phyloP scores from a whole-genome alignment of 2,797 vertebrate genomes.

The Fistularia commersonii region DNA sequence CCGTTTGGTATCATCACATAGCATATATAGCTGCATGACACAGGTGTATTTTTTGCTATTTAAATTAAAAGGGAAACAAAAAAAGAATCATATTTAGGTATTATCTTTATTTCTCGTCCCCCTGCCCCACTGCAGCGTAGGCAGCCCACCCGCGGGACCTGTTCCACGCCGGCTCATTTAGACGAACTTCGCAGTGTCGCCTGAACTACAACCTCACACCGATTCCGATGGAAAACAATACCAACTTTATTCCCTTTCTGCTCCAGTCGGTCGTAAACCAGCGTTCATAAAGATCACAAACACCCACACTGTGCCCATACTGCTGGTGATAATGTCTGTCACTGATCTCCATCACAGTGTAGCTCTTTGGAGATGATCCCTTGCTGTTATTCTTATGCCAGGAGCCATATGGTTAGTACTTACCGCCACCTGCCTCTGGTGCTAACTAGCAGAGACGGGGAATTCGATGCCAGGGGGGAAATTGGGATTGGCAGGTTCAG shows the following conservation, averaged over 20 bases:
- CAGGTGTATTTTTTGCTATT: too few species aligned
- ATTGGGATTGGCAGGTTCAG: slow-evolving; percentile 36
- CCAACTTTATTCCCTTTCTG: slow-evolving; percentile 12
- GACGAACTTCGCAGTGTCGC: slow-evolving; percentile 14
- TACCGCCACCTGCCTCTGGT: slow-evolving; percentile 69
- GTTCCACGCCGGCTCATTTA: slow-evolving; percentile 36
- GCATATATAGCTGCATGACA: too few species aligned
- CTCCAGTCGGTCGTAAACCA: slow-evolving; percentile 29
- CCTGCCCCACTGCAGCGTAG: too few species aligned
- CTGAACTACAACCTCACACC: slow-evolving; percentile 10
- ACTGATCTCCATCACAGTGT: slow-evolving; percentile 65
- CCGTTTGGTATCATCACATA: too few species aligned
- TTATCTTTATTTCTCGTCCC: too few species aligned
- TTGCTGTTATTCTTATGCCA: slow-evolving; percentile 57
- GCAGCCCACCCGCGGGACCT: background rate
- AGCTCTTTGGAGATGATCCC: slow-evolving; percentile 58
- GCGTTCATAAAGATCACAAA: slow-evolving; percentile 41
- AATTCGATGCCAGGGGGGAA: slow-evolving; percentile 24
- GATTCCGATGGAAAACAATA: background rate
- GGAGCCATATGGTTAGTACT: slow-evolving; percentile 71
- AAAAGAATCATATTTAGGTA: too few species aligned
- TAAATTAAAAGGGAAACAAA: too few species aligned
- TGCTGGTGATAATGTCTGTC: slow-evolving; percentile 63
- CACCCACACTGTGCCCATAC: slow-evolving; percentile 44
- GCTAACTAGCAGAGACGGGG: slow-evolving; percentile 42